Evolutionary conservation across 2,113 vertebrate genomes (phyloP).

Genomic region (Daboia siamensis): DNA sequence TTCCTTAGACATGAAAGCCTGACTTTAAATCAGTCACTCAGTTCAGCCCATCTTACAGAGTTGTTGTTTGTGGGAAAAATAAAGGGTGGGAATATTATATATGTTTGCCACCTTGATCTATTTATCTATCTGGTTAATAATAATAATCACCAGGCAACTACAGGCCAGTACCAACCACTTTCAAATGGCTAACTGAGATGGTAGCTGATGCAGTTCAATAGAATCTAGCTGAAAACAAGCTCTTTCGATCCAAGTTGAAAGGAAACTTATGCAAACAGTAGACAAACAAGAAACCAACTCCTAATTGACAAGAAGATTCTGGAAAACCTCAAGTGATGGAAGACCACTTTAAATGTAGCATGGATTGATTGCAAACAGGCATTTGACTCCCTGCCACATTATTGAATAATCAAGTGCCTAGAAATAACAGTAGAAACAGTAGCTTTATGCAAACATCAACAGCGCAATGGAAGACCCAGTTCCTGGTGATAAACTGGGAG

Average conservation of each 20-base stretch:
- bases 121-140: neutral
- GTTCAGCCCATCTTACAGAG: neutral
- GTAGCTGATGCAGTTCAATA: too few species aligned
- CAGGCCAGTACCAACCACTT: too few species aligned
- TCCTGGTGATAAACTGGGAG: neutral
- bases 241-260: too few species aligned
- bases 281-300: neutral
- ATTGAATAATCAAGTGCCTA: neutral
- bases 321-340: neutral
- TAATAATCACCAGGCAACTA: too few species aligned
- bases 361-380: neutral
- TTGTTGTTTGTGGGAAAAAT: neutral
- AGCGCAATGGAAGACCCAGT: neutral
- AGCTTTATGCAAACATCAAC: neutral
- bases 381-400: neutral
- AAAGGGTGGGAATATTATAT: neutral
- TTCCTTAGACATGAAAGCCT: too few species aligned
- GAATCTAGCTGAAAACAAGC: too few species aligned
- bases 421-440: neutral
- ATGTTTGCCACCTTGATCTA: neutral
- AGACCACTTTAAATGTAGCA: neutral
- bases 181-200: too few species aligned
- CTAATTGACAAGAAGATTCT: neutral
- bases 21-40: neutral
- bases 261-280: too few species aligned